Base-by-base conservation (phyloP, 2,888 invertebrate species). In the Griposia aprilina region DNA sequence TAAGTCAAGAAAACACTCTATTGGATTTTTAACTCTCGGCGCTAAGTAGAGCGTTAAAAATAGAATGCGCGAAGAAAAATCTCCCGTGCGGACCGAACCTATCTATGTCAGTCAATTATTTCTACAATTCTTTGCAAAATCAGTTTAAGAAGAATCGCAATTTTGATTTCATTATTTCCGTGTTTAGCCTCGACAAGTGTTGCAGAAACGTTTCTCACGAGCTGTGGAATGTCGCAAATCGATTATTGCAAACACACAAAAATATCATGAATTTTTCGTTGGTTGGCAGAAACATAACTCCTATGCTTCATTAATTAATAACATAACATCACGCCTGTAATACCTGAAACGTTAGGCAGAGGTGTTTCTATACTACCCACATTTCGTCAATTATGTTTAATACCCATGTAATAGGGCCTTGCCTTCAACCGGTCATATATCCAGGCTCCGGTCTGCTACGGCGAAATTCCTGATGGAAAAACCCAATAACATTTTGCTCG, bases 131-230 rank as follows among this genome's bases (percentile, higher is more conserved):
- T 70, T 70, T 48, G 57, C 52, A 41, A 60, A 70, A 23, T 23
- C 36, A 1, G 17, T 82, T 65, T 70, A 79, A 74, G 60, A 74
- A 15, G 6, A 48, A 20, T 83, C 55, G 52, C 55, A 67, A 79
- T 36, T 55, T 60, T 30, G 41, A 36, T 78, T 79, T 1, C 45
- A 75, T 66, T 66, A 75, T 69, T 80, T 75, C 75, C 23, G 50
- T 23, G n/a, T 70, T 77, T 65, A 59, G 30, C 65, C 65, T 70
- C 48, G 76, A 20, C 15, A 48, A 30, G 20, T 36, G 23, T 80
- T 81, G 36, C 41, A 48, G 36, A 60, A 66, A 26, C 48, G 3
- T 59, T 71, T 74, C 45, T 48, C 7, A 26, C 13, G 2, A 17
- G 65, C 10, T 60, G 36, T 20, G 26, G 2, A 0, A 20, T 60